A percentile compares a stretch with the other conserved stretches of the same genome.
phyloP scores from a whole-genome alignment of 2,888 invertebrate species.

The Pyrocoelia pectoralis region DNA sequence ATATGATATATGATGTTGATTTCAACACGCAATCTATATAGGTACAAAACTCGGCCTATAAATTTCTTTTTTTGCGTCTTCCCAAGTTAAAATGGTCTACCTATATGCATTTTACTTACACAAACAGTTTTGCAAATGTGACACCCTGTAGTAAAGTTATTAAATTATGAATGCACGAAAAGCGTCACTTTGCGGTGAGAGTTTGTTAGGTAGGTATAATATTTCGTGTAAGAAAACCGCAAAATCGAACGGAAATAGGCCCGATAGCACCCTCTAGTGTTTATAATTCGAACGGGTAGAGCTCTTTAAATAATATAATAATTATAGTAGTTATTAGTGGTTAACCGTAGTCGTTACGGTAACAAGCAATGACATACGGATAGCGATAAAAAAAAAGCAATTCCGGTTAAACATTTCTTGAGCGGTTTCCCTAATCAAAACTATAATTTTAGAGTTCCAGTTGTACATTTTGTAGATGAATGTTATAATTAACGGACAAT shows the following conservation, averaged over 20 bases:
- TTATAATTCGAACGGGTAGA: constrained; percentile 18
- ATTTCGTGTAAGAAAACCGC: constrained; percentile 5
- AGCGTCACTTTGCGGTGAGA: constrained; percentile 9
- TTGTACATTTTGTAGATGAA: neutral
- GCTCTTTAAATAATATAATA: constrained; percentile 38
- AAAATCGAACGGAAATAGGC: constrained; percentile 11
- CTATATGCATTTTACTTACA: too few species aligned
- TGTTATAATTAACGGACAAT: constrained; percentile 1
- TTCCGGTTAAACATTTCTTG: neutral
- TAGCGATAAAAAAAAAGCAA: constrained; percentile 28
- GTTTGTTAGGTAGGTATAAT: too few species aligned
- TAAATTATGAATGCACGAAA: neutral
- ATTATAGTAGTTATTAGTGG: constrained; percentile 37
- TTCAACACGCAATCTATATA: constrained; percentile 46
- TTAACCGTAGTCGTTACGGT: constrained; percentile 29
- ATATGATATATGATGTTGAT: constrained; percentile 54
- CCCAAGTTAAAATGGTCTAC: neutral
- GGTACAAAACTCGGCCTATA: constrained; percentile 41
- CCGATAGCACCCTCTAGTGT: constrained; percentile 8
- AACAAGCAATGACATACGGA: constrained; percentile 34
- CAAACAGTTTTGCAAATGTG: too few species aligned
- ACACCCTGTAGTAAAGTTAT: neutral
- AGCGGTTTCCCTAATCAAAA: too few species aligned
- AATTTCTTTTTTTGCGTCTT: constrained; percentile 18
- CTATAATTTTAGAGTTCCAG: too few species aligned